These are phyloP conservation scores for Globodera ellingtonae DNA, from an alignment of 1,140 invertebrate species.

Conservation along the genomic window DNA sequence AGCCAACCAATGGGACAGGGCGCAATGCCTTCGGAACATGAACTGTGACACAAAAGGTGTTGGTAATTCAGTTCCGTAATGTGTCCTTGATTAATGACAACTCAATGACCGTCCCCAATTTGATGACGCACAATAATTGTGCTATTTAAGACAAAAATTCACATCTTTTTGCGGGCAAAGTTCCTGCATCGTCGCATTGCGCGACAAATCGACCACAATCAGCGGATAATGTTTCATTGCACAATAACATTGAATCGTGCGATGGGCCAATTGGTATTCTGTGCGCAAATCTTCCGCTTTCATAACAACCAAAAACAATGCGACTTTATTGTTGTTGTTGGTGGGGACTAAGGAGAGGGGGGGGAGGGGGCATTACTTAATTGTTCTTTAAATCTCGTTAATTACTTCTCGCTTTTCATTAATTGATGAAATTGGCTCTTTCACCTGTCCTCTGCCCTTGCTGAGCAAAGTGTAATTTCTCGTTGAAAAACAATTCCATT, in stretches of 20 bases:
- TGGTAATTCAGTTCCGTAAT: background rate
- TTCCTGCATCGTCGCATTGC: conserved; percentile 3
- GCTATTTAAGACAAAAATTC: background rate
- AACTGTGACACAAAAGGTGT: conserved; percentile 37
- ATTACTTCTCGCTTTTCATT: too few relatives aligned
- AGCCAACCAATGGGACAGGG: conserved; percentile 38
- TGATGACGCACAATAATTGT: too few relatives aligned
- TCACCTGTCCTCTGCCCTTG: background rate
- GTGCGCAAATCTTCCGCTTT: conserved; percentile 7
- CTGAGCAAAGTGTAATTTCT: background rate
- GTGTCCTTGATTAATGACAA: too few relatives aligned
- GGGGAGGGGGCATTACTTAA: background rate
- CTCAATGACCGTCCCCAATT: too few relatives aligned
- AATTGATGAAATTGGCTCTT: background rate
- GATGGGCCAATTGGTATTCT: conserved; percentile 35
- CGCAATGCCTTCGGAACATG: conserved; percentile 53
- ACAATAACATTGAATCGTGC: conserved; percentile 33
- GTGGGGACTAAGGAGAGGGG: background rate
- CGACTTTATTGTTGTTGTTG: background rate
- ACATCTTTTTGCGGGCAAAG: conserved; percentile 37
- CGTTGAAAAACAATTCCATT: background rate
- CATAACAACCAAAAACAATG: background rate
- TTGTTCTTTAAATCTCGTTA: too few relatives aligned
- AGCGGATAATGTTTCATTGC: conserved; percentile 28
- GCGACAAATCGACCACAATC: conserved; percentile 20